Conservation (phyloP, 2,888 invertebrate genomes). For the Catonia carolina region DNA sequence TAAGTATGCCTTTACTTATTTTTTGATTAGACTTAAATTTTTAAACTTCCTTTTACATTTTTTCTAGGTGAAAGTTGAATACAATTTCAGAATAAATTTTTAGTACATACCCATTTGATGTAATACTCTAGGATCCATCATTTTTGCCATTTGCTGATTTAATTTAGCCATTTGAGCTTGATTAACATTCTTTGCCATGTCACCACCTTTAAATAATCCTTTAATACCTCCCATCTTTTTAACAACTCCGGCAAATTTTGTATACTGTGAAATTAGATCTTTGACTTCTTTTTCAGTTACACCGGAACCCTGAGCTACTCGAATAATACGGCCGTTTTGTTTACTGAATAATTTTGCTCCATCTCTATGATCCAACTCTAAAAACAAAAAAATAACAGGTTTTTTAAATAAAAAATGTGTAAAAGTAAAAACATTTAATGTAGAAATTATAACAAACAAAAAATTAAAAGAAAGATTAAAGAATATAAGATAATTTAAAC, state of each 20-base stretch:
- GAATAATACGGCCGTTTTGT: conserved; percentile 70
- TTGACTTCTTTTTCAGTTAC: conserved; percentile 94
- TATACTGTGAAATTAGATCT: conserved; percentile 95
- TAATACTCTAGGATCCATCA: conserved; percentile 98
- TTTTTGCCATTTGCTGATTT: conserved; percentile 99
- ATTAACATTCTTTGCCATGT: conserved; percentile 98
- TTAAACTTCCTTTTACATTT: too few relatives aligned
- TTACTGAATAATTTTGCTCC: conserved; percentile 94
- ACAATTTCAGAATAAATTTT: too few relatives aligned
- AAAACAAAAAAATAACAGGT: conserved; percentile 36
- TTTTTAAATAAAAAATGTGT: neutral
- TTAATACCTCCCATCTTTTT: conserved; percentile 99
- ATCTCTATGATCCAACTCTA: conserved; percentile 93
- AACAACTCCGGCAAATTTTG: conserved; percentile 98
- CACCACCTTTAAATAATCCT: conserved; percentile 96
- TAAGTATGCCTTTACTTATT: too few relatives aligned
- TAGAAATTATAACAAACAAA: conserved; percentile 2
- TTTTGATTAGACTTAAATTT: too few relatives aligned
- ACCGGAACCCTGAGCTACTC: conserved; percentile 90
- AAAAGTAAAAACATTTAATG: neutral
- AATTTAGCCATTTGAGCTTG: conserved; percentile 97
- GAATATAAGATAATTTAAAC: neutral
- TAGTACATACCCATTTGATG: conserved; percentile 81
- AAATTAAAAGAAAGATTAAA: conserved; percentile 2
- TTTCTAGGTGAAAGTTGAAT: too few relatives aligned